phyloP scores from a whole-genome alignment of 2,888 invertebrate genomes.

The Xanthia icteritia region DNA sequence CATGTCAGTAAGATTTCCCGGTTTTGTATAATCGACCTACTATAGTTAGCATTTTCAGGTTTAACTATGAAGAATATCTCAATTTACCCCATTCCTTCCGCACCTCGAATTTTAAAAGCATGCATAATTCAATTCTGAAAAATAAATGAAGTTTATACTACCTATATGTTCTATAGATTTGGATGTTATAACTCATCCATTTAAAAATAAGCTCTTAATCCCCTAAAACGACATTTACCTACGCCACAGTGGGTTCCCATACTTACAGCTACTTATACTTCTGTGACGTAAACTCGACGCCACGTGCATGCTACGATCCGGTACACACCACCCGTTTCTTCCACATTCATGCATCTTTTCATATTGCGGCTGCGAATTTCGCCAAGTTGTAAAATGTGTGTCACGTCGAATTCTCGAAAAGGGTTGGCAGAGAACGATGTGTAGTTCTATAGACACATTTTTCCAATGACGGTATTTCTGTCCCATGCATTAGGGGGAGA shows the following conservation, averaged over 20 bases:
- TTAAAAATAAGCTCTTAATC: background rate
- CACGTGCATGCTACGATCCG: constrained; percentile 19
- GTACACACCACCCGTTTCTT: constrained; percentile 19
- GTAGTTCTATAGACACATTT: background rate
- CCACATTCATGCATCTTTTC: constrained; percentile 52
- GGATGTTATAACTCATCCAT: background rate
- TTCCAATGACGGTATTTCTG: background rate
- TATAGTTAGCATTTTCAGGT: background rate
- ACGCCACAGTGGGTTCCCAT: background rate
- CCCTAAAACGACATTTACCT: no score
- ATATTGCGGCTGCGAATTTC: constrained; percentile 1
- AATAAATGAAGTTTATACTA: background rate
- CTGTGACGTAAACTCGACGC: constrained; percentile 5
- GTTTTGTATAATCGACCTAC: background rate
- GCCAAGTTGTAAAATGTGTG: constrained; percentile 31
- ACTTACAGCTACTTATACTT: background rate
- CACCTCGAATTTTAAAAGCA: background rate
- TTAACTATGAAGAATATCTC: background rate
- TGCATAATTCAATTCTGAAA: background rate
- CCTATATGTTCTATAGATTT: no score
- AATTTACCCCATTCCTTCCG: background rate
- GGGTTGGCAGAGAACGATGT: constrained; percentile 1
- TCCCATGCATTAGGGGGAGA: background rate
- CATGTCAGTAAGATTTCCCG: background rate
- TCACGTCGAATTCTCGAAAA: constrained; percentile 29